phyloP scores from a whole-genome alignment of 64 coral and sea anemone species.

The Stichodactyla helianthus region DNA sequence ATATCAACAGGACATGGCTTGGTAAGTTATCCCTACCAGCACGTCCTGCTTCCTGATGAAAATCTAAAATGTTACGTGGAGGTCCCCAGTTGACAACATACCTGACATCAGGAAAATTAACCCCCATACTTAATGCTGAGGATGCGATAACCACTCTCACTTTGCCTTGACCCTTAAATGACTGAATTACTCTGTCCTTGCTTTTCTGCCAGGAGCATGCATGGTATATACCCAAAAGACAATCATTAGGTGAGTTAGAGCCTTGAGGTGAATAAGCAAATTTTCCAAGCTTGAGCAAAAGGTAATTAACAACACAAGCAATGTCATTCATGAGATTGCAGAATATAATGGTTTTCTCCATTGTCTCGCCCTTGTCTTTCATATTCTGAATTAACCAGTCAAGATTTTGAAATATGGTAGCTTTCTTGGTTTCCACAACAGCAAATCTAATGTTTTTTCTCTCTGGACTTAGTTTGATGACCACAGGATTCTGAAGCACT shows the following conservation, averaged over 20 bases:
- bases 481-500: too few species aligned
- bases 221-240: constrained; percentile 24
- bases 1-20: neutral
- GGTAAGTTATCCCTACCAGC: neutral
- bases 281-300: neutral
- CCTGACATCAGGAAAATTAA: constrained; percentile 31
- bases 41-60: constrained; percentile 36
- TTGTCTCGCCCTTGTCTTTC: neutral
- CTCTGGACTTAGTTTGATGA: neutral
- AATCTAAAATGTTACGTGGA: constrained; percentile 3
- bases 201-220: constrained; percentile 34
- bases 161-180: constrained; percentile 8
- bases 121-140: constrained; percentile 24
- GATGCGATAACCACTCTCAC: constrained; percentile 7
- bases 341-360: neutral
- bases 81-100: constrained; percentile 37
- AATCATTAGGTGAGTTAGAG: constrained; percentile 8
- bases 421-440: too few species aligned
- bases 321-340: neutral
- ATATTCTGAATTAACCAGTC: neutral
- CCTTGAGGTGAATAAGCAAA: neutral
- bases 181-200: neutral
- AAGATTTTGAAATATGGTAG: neutral
- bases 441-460: neutral
- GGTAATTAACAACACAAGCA: neutral